Percentiles rank a stretch among this genome's conserved stretches.
phyloP scores from a whole-genome alignment of 1,140 invertebrate species.

The Oreohelix idahoensis region DNA sequence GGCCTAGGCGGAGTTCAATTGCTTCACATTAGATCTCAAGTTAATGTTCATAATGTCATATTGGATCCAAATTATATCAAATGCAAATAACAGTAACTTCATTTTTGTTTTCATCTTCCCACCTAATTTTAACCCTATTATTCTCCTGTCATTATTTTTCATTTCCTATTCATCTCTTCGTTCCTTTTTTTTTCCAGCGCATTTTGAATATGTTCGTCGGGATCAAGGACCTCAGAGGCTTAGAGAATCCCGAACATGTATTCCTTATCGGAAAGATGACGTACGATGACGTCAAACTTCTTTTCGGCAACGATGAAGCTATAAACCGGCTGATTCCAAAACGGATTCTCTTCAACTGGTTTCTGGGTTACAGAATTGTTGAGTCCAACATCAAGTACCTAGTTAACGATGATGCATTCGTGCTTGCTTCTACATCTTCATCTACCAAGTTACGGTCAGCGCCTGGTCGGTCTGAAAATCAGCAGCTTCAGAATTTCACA shows the following conservation, averaged over 20 bases:
- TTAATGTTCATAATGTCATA: too few relatives aligned
- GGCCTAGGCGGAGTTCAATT: too few relatives aligned
- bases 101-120: too few relatives aligned
- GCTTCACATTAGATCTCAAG: too few relatives aligned
- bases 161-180: too few relatives aligned
- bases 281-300: slow-evolving; percentile 4
- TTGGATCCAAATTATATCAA: too few relatives aligned
- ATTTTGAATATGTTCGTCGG: not conserved
- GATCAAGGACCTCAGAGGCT: not conserved
- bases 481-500: not conserved
- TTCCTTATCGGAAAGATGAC: not conserved
- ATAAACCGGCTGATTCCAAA: not conserved
- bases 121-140: too few relatives aligned
- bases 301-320: not conserved
- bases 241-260: not conserved
- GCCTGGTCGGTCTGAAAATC: not conserved
- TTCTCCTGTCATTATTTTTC: too few relatives aligned
- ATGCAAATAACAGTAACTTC: too few relatives aligned
- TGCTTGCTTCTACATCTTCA: not conserved
- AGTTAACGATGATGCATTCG: not conserved
- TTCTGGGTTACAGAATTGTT: not conserved
- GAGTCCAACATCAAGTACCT: not conserved
- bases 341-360: not conserved
- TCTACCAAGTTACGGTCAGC: not conserved
- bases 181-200: slow-evolving; percentile 1